Evolutionary conservation across 2,888 invertebrate species (phyloP).

Genomic region (Andrena bucephala): DNA sequence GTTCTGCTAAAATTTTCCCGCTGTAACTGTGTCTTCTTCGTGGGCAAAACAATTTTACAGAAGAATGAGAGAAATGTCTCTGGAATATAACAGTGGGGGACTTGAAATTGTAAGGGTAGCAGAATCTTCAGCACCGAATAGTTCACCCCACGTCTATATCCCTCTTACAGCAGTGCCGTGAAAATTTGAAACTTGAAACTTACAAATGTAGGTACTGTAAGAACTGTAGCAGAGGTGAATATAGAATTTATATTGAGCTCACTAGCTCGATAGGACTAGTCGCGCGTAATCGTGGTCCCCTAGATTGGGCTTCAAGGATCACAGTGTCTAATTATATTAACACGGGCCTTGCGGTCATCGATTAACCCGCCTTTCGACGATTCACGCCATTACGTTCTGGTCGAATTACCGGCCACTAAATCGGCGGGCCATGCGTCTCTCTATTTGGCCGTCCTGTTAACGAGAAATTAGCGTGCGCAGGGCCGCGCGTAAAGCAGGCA

Average conservation of each 20-base stretch:
- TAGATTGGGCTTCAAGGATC: slow-evolving; percentile 3
- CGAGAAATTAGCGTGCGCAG: slow-evolving; percentile 69
- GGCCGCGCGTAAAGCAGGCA: slow-evolving; percentile 60
- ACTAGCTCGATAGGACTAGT: not conserved
- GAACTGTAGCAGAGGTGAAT: too few species aligned
- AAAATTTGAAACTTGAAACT: too few species aligned
- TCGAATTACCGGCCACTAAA: slow-evolving; percentile 61
- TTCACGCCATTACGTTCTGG: slow-evolving; percentile 36
- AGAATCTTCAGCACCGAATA: too few species aligned
- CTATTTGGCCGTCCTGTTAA: slow-evolving; percentile 64
- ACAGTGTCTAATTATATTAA: slow-evolving; percentile 34
- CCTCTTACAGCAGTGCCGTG: too few species aligned
- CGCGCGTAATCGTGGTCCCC: not conserved
- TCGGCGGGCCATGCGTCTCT: slow-evolving; percentile 46
- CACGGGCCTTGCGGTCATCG: slow-evolving; percentile 20
- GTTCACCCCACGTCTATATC: too few species aligned
- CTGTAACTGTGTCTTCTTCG: too few species aligned
- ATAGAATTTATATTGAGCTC: not conserved
- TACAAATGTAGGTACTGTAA: too few species aligned
- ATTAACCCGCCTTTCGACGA: slow-evolving; percentile 39
- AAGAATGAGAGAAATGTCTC: too few species aligned
- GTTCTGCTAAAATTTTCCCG: too few species aligned
- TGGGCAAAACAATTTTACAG: too few species aligned
- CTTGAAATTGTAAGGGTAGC: too few species aligned
- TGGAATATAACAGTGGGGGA: too few species aligned